These are phyloP conservation scores for Ambastaia sidthimunki DNA, from an alignment of 2,797 vertebrate species.

Conservation along the genomic window DNA sequence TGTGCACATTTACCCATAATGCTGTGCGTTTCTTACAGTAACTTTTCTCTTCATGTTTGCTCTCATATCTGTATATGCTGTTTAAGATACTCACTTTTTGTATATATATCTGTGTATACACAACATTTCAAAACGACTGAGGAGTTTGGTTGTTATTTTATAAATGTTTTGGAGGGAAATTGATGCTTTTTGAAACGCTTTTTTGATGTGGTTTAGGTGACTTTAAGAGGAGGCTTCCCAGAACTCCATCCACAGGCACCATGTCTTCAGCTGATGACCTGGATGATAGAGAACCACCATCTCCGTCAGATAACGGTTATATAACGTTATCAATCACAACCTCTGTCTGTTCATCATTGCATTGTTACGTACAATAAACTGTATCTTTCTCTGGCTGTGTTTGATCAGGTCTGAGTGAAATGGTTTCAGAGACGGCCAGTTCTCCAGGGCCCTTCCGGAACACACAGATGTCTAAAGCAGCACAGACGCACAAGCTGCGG, in stretches of 20 bases:
- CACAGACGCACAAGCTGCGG: conserved; percentile 93
- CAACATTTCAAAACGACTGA: too few relatives aligned
- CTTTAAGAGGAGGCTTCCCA: conserved; percentile 93
- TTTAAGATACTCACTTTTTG: too few relatives aligned
- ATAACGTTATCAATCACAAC: neutral
- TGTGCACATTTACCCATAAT: conserved; percentile 26
- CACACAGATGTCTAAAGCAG: conserved; percentile 92
- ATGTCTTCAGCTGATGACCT: conserved; percentile 99
- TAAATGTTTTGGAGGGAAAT: too few relatives aligned
- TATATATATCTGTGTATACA: too few relatives aligned
- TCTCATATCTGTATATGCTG: too few relatives aligned
- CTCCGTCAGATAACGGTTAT: conserved; percentile 86
- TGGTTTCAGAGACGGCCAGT: conserved; percentile 84
- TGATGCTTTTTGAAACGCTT: too few relatives aligned
- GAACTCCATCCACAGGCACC: conserved; percentile 96
- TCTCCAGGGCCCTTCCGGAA: conserved; percentile 94
- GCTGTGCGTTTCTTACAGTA: too few relatives aligned
- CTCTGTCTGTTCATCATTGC: neutral
- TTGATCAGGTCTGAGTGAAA: conserved; percentile 83
- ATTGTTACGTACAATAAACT: neutral
- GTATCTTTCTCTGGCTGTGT: conserved; percentile 36
- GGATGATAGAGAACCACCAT: conserved; percentile 92
- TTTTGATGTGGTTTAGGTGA: conserved; percentile 80
- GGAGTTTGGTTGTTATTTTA: too few relatives aligned
- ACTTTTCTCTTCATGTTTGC: too few relatives aligned